Percentiles rank a stretch among this genome's conserved stretches.
Evolutionary conservation across 2,797 vertebrate species (phyloP).

Genomic region (Streptopelia turtur): DNA sequence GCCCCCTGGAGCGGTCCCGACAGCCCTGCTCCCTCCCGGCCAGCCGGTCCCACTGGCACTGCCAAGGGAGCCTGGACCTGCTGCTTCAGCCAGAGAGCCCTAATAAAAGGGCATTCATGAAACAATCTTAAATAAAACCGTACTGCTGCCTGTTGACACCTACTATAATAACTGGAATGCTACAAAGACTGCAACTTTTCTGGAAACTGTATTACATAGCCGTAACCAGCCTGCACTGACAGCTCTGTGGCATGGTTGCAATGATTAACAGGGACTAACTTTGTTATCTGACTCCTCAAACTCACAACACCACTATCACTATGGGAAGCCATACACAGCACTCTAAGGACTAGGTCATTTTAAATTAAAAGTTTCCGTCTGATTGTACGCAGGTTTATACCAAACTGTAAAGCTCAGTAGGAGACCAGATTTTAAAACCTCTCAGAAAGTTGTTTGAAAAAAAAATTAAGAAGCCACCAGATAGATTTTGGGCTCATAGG

Average conservation of each 20-base stretch:
- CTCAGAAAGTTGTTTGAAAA: not conserved
- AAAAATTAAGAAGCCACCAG: not conserved
- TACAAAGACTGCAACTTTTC: not conserved
- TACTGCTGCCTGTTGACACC: not conserved
- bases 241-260: not conserved
- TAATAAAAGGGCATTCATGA: not conserved
- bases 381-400: constrained; percentile 29
- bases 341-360: not conserved
- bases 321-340: not conserved
- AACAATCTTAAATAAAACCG: not conserved
- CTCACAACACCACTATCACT: not conserved
- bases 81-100: not conserved
- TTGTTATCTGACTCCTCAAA: not conserved
- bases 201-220: not conserved
- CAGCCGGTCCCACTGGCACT: not conserved
- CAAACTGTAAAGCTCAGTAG: not conserved
- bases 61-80: not conserved
- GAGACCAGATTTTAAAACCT: not conserved
- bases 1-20: not conserved
- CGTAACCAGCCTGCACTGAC: accelerated
- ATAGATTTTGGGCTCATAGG: not conserved
- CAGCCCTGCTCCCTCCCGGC: not conserved
- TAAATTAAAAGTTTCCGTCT: not conserved
- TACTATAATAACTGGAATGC: not conserved
- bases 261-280: not conserved